Percentiles rank a stretch among this genome's conserved stretches.
phyloP scores from a whole-genome alignment of 2,797 vertebrate genomes.

The Paratrypauchen microcephalus region DNA sequence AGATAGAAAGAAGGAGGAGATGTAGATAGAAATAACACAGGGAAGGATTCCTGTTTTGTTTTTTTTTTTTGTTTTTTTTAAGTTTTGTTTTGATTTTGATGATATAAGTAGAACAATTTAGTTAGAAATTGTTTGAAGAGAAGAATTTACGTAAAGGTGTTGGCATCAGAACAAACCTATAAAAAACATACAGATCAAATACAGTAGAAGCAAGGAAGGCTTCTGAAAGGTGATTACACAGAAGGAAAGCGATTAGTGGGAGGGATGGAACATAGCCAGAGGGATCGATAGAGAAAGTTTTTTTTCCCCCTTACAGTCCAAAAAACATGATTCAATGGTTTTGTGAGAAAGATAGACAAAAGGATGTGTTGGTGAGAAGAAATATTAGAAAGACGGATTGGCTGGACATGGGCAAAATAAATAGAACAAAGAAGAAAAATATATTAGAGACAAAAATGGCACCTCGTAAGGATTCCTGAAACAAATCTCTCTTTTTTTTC shows the following conservation, averaged over 20 bases:
- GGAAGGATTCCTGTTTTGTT: background rate
- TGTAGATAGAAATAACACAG: background rate
- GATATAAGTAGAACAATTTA: too few relatives aligned
- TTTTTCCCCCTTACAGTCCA: background rate
- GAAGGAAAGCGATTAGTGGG: background rate
- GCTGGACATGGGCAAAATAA: background rate
- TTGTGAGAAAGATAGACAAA: background rate
- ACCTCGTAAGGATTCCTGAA: background rate
- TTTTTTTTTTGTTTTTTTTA: too few relatives aligned
- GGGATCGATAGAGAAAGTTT: background rate
- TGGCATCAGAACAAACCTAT: background rate
- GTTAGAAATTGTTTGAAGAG: too few relatives aligned
- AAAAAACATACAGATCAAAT: background rate
- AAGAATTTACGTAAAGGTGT: background rate
- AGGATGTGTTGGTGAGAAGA: background rate
- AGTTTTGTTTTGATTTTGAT: too few relatives aligned
- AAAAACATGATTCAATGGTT: background rate
- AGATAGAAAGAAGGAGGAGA: slow-evolving; percentile 30
- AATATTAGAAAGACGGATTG: background rate
- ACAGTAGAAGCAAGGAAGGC: background rate
- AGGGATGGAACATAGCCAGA: background rate
- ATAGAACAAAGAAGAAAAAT: background rate
- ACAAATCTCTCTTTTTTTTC: background rate
- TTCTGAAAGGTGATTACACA: background rate
- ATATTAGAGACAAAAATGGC: background rate